Percentiles rank a stretch among this genome's conserved stretches.
Conservation (phyloP, 2,113 vertebrate species). For the Hydropotes inermis region DNA sequence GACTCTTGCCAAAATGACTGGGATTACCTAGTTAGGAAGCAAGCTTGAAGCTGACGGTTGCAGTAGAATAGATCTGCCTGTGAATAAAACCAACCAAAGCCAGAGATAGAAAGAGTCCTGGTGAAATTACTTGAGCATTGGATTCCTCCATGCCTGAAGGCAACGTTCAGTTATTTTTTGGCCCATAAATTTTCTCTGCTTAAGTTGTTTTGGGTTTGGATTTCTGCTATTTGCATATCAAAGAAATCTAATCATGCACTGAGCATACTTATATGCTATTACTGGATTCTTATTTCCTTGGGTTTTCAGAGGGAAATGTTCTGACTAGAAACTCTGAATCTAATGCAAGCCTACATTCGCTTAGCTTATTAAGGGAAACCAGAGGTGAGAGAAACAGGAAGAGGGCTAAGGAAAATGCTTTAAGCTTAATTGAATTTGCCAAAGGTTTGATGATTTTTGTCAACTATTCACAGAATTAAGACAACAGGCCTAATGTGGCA, state of each 20-base stretch:
- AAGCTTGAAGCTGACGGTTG: not conserved
- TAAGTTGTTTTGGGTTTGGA: not conserved
- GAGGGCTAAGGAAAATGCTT: not conserved
- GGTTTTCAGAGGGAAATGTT: not conserved
- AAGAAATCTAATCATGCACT: not conserved
- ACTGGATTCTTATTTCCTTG: not conserved
- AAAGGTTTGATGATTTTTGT: slow-evolving; percentile 23
- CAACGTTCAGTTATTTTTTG: not conserved
- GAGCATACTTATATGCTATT: not conserved
- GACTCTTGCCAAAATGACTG: not conserved
- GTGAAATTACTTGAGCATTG: not conserved
- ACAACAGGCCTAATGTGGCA: not conserved
- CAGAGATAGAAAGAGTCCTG: not conserved
- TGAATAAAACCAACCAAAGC: not conserved
- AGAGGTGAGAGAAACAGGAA: not conserved
- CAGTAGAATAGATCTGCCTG: not conserved
- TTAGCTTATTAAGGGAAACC: not conserved
- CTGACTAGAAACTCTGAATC: not conserved
- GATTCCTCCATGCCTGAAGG: not conserved
- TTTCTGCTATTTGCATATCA: not conserved
- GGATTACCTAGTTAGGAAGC: not conserved
- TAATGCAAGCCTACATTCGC: not conserved
- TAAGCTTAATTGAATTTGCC: not conserved
- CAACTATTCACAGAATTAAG: slow-evolving; percentile 21
- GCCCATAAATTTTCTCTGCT: not conserved